Conservation (phyloP, 2,888 invertebrate species). For the Iphiclides podalirius region DNA sequence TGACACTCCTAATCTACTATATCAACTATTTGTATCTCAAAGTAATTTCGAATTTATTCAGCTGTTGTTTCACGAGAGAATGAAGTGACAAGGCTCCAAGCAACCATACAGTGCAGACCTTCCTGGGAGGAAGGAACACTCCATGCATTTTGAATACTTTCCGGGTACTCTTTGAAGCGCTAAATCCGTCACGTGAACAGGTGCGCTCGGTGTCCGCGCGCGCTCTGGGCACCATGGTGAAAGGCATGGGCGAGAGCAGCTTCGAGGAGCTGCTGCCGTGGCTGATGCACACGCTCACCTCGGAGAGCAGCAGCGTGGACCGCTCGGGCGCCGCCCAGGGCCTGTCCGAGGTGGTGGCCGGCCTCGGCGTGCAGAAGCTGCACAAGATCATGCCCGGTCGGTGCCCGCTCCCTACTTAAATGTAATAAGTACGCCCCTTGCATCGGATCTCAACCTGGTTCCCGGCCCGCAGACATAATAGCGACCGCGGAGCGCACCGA, state of each 20-base stretch:
- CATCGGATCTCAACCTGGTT: too few relatives aligned
- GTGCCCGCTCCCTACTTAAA: too few relatives aligned
- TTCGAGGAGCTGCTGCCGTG: conserved; percentile 98
- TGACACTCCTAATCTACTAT: too few relatives aligned
- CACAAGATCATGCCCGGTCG: conserved; percentile 98
- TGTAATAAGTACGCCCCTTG: too few relatives aligned
- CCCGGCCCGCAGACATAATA: conserved; percentile 90
- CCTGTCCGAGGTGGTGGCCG: conserved; percentile 98
- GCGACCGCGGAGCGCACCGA: conserved; percentile 95
- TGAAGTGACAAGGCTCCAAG: too few relatives aligned
- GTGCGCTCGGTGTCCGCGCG: conserved; percentile 97
- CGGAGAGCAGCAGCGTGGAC: conserved; percentile 97
- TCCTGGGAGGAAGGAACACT: too few relatives aligned
- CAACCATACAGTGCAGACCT: too few relatives aligned
- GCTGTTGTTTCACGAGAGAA: too few relatives aligned
- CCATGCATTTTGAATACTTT: too few relatives aligned
- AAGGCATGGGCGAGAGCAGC: conserved; percentile 97
- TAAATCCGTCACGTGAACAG: conserved; percentile 45
- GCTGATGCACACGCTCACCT: conserved; percentile 98
- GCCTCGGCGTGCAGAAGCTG: conserved; percentile 95
- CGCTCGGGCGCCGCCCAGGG: conserved; percentile 97
- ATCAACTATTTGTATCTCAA: too few relatives aligned
- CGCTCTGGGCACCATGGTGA: conserved; percentile 98
- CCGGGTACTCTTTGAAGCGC: too few relatives aligned
- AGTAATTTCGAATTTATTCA: too few relatives aligned